Evolutionary conservation across 2,113 vertebrate genomes (phyloP).

Genomic region (Cygnus buccinator): DNA sequence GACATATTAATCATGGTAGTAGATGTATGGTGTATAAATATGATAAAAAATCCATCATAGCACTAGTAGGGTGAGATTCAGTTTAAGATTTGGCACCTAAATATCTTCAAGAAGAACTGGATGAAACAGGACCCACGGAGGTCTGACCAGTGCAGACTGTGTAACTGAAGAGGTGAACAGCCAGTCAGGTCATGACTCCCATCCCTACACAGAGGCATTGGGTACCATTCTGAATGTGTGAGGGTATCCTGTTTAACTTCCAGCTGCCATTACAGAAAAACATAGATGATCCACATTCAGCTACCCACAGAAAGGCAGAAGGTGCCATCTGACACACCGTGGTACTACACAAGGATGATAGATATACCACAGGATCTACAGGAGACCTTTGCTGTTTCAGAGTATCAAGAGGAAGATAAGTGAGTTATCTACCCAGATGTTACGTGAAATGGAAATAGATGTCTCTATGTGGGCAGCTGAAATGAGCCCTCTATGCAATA

Average conservation of each 20-base stretch:
- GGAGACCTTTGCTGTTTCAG: not conserved
- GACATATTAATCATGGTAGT: not conserved
- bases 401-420: not conserved
- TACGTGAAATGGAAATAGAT: not conserved
- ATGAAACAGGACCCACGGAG: not conserved
- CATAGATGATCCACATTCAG: not conserved
- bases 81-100: not conserved
- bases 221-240: not conserved
- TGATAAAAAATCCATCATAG: not conserved
- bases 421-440: not conserved
- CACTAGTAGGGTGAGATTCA: not conserved
- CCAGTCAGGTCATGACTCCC: not conserved
- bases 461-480: not conserved
- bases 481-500: not conserved
- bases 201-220: not conserved
- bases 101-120: not conserved
- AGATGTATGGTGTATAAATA: not conserved
- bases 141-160: accelerated
- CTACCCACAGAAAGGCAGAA: not conserved
- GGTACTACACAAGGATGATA: not conserved
- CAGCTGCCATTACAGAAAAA: not conserved
- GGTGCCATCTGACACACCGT: not conserved
- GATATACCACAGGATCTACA: not conserved
- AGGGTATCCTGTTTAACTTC: not conserved
- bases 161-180: not conserved